Evolutionary conservation across 2,888 invertebrate genomes (phyloP), one percentile per base, ranked within the genome.

Genomic region (Balanococcus diminutus): DNA sequence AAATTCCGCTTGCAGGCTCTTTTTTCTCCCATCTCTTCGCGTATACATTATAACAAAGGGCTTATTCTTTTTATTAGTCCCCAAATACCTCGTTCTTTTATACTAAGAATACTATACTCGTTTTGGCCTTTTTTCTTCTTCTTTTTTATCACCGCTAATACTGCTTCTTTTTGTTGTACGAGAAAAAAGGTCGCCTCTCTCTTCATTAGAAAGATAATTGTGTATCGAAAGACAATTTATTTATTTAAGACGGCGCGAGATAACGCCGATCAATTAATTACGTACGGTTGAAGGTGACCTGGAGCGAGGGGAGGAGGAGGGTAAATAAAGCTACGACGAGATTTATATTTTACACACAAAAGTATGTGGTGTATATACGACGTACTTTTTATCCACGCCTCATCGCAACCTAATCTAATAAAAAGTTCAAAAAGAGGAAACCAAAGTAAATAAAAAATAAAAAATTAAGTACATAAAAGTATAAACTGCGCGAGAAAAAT

Each of bases 31-130:
- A n/a, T n/a, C n/a, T n/a, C n/a, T n/a, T 67, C 32, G 75, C n/a
- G n/a, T n/a, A n/a, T n/a, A n/a, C n/a, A 28, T 11, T 67, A 3
- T 32, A 75, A 75, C 75, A 75, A 75, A 75, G 25, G 32, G 75
- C 75, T 75, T 75, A 75, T 75, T 75, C 75, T 75, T 75, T 75
- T 75, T 75, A 75, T 75, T 75, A 75, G 32, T 75, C 75, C 75
- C 75, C 75, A 36, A 75, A 75, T 75, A 32, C 75, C 75, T 16
- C 19, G 16, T 75, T 19, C 32, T 75, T 75, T 75, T 75, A 32
- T 32, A 75, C 75, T 32, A 75, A 75, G 36, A 36, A 36, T 36
- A 36, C 8, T 8, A 8, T n/a, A 75, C 75, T 32, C 32, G 32
- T 25, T 67, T 16, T n/a, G 46, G 25, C 14, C n/a, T 67, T 67